These are phyloP conservation scores for Podiceps cristatus DNA, from an alignment of 2,113 vertebrate species.

Conservation along the genomic window DNA sequence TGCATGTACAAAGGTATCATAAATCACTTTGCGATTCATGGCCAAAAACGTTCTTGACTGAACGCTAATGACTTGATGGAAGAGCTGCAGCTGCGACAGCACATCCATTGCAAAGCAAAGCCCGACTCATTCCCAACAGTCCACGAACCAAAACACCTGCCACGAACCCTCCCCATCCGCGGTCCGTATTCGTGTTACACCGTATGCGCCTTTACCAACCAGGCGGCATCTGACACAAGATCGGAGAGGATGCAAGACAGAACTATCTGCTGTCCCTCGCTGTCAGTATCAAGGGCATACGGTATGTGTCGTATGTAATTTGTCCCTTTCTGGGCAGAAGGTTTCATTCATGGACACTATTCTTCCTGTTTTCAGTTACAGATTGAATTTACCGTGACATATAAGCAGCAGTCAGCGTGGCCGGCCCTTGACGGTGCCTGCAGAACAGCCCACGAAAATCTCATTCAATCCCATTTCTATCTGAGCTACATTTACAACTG, in stretches of 20 bases:
- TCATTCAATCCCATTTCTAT: not conserved
- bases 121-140: accelerated
- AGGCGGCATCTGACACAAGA: not conserved
- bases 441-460: not conserved
- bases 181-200: accelerated
- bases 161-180: accelerated
- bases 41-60: not conserved
- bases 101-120: not conserved
- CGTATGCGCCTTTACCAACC: accelerated
- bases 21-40: not conserved
- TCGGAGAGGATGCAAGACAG: not conserved
- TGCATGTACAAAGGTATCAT: not conserved
- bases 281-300: not conserved
- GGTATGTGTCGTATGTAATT: not conserved
- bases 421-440: not conserved
- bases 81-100: not conserved
- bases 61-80: not conserved
- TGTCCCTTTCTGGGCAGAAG: not conserved
- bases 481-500: not conserved
- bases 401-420: accelerated
- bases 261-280: not conserved
- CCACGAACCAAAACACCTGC: not conserved
- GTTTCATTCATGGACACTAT: not conserved
- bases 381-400: not conserved
- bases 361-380: not conserved